Percentiles rank a stretch among this genome's conserved stretches.
These are phyloP conservation scores for Zoanthus sociatus DNA, from an alignment of 92 coral and sea anemone species.

Conservation along the genomic window DNA sequence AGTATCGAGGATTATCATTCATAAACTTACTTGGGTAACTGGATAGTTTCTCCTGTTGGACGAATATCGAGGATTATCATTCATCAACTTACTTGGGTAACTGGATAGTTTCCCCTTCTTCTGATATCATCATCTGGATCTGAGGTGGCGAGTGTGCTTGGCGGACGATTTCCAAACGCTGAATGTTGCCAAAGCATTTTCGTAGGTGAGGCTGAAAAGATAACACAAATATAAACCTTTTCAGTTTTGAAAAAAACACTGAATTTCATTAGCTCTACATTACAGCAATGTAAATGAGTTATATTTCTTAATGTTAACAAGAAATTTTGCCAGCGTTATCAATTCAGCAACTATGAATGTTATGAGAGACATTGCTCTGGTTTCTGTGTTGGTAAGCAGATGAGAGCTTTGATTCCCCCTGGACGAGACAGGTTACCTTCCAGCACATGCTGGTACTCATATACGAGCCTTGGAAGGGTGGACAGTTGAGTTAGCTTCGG, in stretches of 20 bases:
- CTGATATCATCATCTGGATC: slow-evolving; percentile 88
- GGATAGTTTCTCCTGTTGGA: too few species aligned
- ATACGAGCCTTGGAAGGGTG: too few species aligned
- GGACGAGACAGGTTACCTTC: too few species aligned
- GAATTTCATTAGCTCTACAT: background rate
- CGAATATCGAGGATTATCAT: too few species aligned
- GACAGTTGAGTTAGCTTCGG: too few species aligned
- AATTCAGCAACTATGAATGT: background rate
- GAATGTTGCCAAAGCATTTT: slow-evolving; percentile 91
- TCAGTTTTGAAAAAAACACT: background rate
- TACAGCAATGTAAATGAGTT: background rate
- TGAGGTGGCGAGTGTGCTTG: slow-evolving; percentile 88
- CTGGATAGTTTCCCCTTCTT: slow-evolving; percentile 86
- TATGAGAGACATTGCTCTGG: too few species aligned
- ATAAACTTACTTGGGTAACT: slow-evolving; percentile 83
- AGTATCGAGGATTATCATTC: too few species aligned
- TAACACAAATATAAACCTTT: background rate
- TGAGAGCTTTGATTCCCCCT: too few species aligned
- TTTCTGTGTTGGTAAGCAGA: background rate
- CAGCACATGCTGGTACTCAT: too few species aligned
- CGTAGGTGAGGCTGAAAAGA: slow-evolving; percentile 89
- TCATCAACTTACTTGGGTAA: slow-evolving; percentile 82
- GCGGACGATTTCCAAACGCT: slow-evolving; percentile 82
- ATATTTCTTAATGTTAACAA: background rate
- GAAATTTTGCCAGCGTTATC: background rate